phyloP scores from a whole-genome alignment of 1,140 invertebrate genomes.

The Diuraphis noxia region DNA sequence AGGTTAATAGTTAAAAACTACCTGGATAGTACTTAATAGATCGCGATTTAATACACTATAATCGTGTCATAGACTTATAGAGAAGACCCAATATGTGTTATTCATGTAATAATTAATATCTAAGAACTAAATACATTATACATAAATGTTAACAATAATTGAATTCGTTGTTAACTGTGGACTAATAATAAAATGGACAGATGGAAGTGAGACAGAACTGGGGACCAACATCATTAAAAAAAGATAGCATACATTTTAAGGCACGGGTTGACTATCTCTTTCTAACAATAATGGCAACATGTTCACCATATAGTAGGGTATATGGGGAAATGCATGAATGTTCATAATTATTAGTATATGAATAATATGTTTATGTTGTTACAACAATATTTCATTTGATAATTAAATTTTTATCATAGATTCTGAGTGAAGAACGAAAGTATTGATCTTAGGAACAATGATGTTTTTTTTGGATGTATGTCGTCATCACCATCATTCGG shows the following conservation, averaged over 20 bases:
- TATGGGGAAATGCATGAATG: not conserved
- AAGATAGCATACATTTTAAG: not conserved
- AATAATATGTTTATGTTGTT: not conserved
- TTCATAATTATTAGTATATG: no score
- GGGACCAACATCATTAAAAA: not conserved
- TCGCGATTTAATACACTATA: no score
- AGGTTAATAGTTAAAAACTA: conserved; percentile 19
- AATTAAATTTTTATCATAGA: not conserved
- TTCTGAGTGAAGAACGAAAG: not conserved
- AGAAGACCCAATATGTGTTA: no score
- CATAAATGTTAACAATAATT: no score
- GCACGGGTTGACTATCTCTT: not conserved
- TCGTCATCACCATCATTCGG: no score
- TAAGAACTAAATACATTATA: no score
- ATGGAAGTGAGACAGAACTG: not conserved
- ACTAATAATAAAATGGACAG: not conserved
- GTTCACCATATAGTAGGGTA: not conserved
- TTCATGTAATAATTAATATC: no score
- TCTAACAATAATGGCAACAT: not conserved
- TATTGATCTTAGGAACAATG: not conserved
- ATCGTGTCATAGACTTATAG: no score
- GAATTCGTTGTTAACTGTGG: not conserved
- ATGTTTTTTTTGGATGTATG: not conserved
- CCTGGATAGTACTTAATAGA: not conserved
- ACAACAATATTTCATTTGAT: not conserved